Percentiles rank a stretch among this genome's conserved stretches.
Evolutionary conservation across 2,113 vertebrate genomes (phyloP).

Genomic region (Echinops telfairi): DNA sequence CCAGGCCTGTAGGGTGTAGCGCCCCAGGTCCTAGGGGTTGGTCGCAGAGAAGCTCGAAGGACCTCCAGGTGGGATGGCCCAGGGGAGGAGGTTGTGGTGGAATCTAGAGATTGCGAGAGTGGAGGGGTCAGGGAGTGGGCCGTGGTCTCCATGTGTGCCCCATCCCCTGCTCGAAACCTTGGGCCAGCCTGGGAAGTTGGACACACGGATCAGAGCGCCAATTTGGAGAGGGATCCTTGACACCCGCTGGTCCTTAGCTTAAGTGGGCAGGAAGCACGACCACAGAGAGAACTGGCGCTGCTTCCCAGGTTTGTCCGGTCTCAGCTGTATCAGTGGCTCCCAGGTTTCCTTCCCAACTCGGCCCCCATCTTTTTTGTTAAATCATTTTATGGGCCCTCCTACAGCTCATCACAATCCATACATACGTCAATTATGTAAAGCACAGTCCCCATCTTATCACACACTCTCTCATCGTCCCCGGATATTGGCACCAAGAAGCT

Average conservation of each 20-base stretch:
- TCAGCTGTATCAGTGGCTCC: not conserved
- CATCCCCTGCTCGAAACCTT: not conserved
- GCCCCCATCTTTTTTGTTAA: not conserved
- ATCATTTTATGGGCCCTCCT: no score
- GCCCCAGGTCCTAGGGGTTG: not conserved
- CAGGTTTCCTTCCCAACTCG: no score
- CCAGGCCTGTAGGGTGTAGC: not conserved
- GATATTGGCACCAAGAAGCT: not conserved
- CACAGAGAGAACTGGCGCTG: fast-evolving
- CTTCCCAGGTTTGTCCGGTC: fast-evolving
- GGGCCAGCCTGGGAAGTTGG: no score
- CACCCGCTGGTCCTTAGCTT: not conserved
- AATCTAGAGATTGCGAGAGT: conserved; percentile 11
- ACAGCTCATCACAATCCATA: no score
- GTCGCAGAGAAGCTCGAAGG: no score
- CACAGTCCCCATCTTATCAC: not conserved
- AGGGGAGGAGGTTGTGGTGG: not conserved
- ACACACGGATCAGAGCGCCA: not conserved
- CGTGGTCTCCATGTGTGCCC: not conserved
- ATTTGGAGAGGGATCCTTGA: fast-evolving
- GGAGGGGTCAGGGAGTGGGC: fast-evolving
- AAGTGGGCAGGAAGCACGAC: not conserved
- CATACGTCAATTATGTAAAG: no score
- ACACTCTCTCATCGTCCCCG: not conserved
- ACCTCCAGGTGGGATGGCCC: fast-evolving